Base-by-base conservation (phyloP, 2,113 vertebrate genomes). In the Fregetta grallaria region DNA sequence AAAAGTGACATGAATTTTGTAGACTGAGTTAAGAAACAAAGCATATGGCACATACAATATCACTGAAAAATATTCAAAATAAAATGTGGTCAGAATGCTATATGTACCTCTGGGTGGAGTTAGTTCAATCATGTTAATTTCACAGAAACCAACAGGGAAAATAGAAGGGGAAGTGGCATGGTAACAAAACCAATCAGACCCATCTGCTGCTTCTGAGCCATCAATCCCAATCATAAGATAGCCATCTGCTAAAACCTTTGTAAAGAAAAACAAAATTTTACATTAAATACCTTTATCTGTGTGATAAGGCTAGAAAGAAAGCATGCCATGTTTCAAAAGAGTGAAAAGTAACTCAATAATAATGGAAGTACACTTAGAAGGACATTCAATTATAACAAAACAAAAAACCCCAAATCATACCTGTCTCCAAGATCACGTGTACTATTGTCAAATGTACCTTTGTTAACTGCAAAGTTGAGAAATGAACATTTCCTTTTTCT, bases 181-280 rank as follows among this genome's bases (percentile, higher is more conserved):
- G 94, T 99, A 99, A 98, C 99, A 99, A 98, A 99, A 99, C 99
- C 99, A 99, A 98, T 99, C 99, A 93, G 99, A 99, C 62, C 99
- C 99, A 79, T 99, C 99, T 94, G 99, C 99, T 88, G 99, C 99
- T 98, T 99, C 99, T 34, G 99, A 99, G 96, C 99, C 99, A 92
- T 99, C 99, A 42, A 99, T 99, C 93, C 99, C 99, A 81, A 99
- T 99, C 99, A 99, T 99, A 97, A 99, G 98, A 98, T 99, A 99
- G 96, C 99, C 99, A 77, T 99, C 99, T 95, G 99, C 99, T 96
- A 99, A 98, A 92, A 99, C 99, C 99, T 99, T 96, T 68, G 76
- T 56, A 76, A 96, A 95, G 94, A 83, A 88, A 97, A 72, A 65
- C 47, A 96, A 96, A 88, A 97, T 90, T 84, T 50, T 67, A 91